Evolutionary conservation across 1,140 invertebrate species (phyloP), one percentile per base, ranked within the genome.

Genomic region (Akabosia matsudoensis): DNA sequence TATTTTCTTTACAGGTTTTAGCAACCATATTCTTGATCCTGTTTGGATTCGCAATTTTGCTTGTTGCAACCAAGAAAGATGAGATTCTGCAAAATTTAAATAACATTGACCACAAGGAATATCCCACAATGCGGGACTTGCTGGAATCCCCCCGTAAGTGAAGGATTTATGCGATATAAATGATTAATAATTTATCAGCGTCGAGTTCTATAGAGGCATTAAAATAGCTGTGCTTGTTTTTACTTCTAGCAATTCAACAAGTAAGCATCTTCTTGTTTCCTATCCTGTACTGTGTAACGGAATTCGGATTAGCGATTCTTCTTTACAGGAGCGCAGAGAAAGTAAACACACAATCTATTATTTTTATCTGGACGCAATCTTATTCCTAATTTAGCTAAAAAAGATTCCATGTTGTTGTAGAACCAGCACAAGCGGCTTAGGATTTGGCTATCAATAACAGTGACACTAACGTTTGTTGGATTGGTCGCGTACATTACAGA

Each of bases 181-280:
- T n/a, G n/a, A n/a, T n/a, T n/a, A 72, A 52, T 51, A 24, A 72
- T 56, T 72, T 22, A 56, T 45, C n/a, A n/a, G n/a, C 24, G 54
- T 16, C 7, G 10, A 56, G 22, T 56, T 16, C n/a, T n/a, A n/a
- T n/a, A n/a, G n/a, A n/a, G n/a, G n/a, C n/a, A n/a, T n/a, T n/a
- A n/a, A n/a, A n/a, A 56, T n/a, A 16, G n/a, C 54, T 16, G 14
- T 56, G 14, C 24, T 7, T 3, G 24, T 33, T 33, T 34, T 75
- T 61, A 30, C 33, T n/a, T n/a, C n/a, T n/a, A 76, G 76, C 76
- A 28, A 33, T 76, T 24, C 34, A 76, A 31, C 76, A 73, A n/a
- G 52, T 74, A 28, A 76, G 76, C 56, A 73, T 76, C 14, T 76
- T 76, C 51, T 30, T 76, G 31, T 4, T 76, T 30, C 76, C 76